These are phyloP conservation scores for Pseudorasbora parva DNA, from an alignment of 2,113 vertebrate genomes.

Conservation along the genomic window DNA sequence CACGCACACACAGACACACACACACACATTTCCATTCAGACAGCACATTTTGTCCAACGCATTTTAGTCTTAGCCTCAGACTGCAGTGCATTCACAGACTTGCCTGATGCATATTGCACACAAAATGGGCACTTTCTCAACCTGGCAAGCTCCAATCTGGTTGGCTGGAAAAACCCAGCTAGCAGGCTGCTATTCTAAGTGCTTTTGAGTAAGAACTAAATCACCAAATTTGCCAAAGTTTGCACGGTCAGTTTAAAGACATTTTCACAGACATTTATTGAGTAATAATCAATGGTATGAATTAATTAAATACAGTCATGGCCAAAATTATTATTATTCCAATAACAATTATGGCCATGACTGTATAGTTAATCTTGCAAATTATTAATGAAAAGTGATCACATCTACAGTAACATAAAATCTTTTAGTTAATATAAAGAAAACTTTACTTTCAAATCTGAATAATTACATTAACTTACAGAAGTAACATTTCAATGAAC, in stretches of 20 bases:
- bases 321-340: too few relatives aligned
- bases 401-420: background rate
- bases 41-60: slow-evolving; percentile 4
- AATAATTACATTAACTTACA: background rate
- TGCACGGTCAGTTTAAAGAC: background rate
- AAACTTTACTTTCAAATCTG: background rate
- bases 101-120: slow-evolving; percentile 10
- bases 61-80: background rate
- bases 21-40: background rate
- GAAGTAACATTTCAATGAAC: background rate
- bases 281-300: background rate
- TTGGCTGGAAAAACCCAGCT: background rate
- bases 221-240: background rate
- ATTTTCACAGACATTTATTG: background rate
- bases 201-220: background rate
- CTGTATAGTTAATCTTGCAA: background rate
- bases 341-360: too few relatives aligned
- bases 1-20: background rate
- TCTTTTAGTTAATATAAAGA: background rate
- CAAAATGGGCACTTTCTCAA: slow-evolving; percentile 8
- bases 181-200: background rate
- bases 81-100: background rate
- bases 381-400: background rate
- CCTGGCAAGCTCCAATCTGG: slow-evolving; percentile 9
- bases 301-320: background rate